Evolutionary conservation across 2,113 vertebrate species (phyloP).

Genomic region (Ictalurus punctatus): DNA sequence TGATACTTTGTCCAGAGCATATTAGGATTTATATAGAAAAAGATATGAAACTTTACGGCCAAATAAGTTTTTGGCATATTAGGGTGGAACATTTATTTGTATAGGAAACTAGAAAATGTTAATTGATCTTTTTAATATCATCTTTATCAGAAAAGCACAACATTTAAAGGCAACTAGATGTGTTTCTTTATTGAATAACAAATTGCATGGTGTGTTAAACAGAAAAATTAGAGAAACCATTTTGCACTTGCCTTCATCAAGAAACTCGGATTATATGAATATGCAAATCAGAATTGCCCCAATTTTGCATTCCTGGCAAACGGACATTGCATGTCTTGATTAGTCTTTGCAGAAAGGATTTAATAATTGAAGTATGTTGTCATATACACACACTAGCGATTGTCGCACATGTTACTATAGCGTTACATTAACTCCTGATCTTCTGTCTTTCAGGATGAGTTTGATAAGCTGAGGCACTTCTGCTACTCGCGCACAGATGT

Average conservation of each 20-base stretch:
- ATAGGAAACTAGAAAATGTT: background rate
- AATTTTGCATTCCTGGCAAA: background rate
- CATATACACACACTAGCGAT: background rate
- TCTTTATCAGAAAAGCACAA: background rate
- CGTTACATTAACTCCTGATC: too few relatives aligned
- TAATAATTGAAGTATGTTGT: background rate
- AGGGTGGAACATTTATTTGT: background rate
- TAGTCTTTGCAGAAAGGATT: background rate
- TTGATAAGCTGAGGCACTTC: constrained; percentile 82
- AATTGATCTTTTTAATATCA: background rate
- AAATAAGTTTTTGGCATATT: background rate
- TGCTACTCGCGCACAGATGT: constrained; percentile 80
- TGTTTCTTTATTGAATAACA: background rate
- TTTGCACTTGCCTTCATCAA: background rate
- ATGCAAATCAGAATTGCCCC: background rate
- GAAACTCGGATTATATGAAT: background rate
- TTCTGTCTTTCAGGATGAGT: constrained; percentile 74
- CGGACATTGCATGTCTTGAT: background rate
- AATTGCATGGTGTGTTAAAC: background rate
- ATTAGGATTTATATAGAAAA: background rate
- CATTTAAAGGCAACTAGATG: background rate
- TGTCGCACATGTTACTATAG: background rate
- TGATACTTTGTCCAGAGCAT: background rate
- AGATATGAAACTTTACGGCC: background rate
- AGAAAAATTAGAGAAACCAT: background rate